phyloP scores from a whole-genome alignment of 2,888 invertebrate species.

The Thymelicus lineola region DNA sequence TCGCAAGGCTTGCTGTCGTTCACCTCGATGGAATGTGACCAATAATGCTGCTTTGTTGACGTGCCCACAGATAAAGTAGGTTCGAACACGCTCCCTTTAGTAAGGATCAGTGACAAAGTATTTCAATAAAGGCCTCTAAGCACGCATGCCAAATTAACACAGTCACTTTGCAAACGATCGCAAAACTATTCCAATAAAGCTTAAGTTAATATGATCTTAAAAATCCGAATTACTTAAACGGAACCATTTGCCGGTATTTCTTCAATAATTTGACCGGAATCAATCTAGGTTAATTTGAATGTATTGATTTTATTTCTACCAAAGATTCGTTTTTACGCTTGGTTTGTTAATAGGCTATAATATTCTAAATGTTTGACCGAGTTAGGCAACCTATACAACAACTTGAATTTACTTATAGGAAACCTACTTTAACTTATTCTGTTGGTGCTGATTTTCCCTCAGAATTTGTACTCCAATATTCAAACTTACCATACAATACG shows the following conservation, averaged over 20 bases:
- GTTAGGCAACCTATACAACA: neutral
- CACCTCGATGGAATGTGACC: conserved; percentile 75
- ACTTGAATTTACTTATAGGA: too few species aligned
- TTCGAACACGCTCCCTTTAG: conserved; percentile 26
- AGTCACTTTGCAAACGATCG: neutral
- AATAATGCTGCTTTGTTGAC: conserved; percentile 70
- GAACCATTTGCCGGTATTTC: neutral
- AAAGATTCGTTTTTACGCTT: neutral
- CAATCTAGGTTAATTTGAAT: neutral
- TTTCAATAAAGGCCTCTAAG: conserved; percentile 31
- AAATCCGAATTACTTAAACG: neutral
- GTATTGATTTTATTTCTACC: neutral
- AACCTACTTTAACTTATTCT: too few species aligned
- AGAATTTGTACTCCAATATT: too few species aligned
- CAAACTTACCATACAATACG: too few species aligned
- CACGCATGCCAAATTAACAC: conserved; percentile 26
- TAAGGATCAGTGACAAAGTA: conserved; percentile 31
- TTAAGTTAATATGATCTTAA: neutral
- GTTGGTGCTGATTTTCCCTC: too few species aligned
- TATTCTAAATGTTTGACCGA: neutral
- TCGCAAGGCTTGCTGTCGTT: conserved; percentile 72
- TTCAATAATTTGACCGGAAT: neutral
- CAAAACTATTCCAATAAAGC: neutral
- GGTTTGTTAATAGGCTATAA: neutral
- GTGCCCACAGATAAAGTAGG: conserved; percentile 47